Evolutionary conservation across 1,140 invertebrate species (phyloP).

Genomic region (Caerostris darwini): DNA sequence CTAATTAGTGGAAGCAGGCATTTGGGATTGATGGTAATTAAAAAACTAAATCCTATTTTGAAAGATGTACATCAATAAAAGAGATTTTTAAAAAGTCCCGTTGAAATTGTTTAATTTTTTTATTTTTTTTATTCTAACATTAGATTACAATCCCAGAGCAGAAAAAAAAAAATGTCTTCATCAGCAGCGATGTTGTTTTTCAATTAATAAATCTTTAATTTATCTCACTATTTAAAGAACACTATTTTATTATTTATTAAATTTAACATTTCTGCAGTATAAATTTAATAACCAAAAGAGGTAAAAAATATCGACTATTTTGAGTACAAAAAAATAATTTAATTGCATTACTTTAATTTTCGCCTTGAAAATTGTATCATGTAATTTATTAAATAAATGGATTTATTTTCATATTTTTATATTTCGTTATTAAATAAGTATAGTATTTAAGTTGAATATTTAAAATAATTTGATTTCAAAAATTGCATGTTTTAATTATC

Average conservation of each 20-base stretch:
- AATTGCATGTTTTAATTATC: no score
- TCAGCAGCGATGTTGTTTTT: background rate
- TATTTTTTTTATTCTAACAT: no score
- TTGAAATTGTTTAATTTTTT: background rate
- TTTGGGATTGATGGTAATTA: background rate
- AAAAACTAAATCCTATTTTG: slow-evolving; percentile 21
- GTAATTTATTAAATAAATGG: background rate
- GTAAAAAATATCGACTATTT: no score
- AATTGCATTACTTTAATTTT: background rate
- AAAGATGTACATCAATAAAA: background rate
- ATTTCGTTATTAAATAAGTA: background rate
- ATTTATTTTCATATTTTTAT: background rate
- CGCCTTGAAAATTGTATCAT: background rate
- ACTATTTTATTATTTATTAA: background rate
- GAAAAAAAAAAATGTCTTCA: background rate
- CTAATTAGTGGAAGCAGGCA: background rate
- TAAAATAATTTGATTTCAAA: no score
- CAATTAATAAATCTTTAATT: background rate
- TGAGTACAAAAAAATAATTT: background rate
- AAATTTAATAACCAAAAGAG: background rate
- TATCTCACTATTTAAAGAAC: background rate
- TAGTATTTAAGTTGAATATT: no score
- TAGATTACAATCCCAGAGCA: background rate
- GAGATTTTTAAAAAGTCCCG: background rate
- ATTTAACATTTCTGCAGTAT: background rate